A percentile compares a stretch with the other conserved stretches of the same genome.
These are phyloP conservation scores for Cetonia aurata DNA, from an alignment of 2,888 invertebrate genomes.

Conservation along the genomic window DNA sequence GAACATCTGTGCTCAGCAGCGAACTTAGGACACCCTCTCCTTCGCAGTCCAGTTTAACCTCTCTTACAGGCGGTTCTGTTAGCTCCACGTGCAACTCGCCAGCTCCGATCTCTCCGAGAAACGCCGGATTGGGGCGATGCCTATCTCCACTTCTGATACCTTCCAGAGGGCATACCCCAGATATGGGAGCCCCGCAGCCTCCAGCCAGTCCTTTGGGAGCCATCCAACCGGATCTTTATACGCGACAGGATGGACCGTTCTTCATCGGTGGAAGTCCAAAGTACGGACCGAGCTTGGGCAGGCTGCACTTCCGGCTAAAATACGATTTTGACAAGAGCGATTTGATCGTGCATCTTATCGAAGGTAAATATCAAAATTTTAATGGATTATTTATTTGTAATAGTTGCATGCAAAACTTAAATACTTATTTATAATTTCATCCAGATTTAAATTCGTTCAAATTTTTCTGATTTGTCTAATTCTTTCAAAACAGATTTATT, in stretches of 20 bases:
- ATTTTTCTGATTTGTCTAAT: too few species aligned
- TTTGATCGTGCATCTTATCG: slow-evolving; percentile 90
- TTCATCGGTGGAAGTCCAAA: slow-evolving; percentile 74
- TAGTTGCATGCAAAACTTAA: too few species aligned
- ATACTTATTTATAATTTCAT: too few species aligned
- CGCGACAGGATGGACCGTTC: slow-evolving; percentile 82
- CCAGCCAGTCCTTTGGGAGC: slow-evolving; percentile 80
- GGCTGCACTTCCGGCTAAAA: slow-evolving; percentile 85
- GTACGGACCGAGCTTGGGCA: slow-evolving; percentile 79
- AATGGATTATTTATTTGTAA: too few species aligned
- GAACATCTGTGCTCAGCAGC: slow-evolving; percentile 59
- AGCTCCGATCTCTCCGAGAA: slow-evolving; percentile 60
- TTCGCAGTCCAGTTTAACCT: slow-evolving; percentile 80
- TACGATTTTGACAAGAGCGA: slow-evolving; percentile 93
- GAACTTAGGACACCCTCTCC: slow-evolving; percentile 73
- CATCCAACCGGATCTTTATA: slow-evolving; percentile 89
- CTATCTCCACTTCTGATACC: slow-evolving; percentile 84
- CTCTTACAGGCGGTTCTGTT: slow-evolving; percentile 68
- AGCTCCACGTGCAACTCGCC: slow-evolving; percentile 65
- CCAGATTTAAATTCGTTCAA: too few species aligned
- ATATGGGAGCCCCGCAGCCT: slow-evolving; percentile 65
- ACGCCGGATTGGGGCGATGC: slow-evolving; percentile 70
- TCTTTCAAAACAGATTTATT: too few species aligned
- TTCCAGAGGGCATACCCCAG: slow-evolving; percentile 68
- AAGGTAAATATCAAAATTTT: slow-evolving; percentile 72